phyloP scores from a whole-genome alignment of 2,888 invertebrate species.

The Oxyteleia sp. region DNA sequence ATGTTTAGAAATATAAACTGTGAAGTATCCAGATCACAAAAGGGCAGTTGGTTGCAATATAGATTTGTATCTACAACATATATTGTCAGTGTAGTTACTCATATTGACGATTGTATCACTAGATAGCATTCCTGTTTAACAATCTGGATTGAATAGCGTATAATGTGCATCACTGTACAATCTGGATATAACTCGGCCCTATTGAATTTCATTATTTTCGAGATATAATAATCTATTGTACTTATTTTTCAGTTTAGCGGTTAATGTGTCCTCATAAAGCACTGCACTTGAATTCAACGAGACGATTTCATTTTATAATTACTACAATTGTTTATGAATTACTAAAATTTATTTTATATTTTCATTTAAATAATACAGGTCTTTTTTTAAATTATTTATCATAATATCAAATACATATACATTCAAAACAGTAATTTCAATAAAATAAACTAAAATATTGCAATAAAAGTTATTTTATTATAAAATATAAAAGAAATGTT shows the following conservation, averaged over 20 bases:
- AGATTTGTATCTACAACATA: constrained; percentile 39
- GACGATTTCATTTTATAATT: too few species aligned
- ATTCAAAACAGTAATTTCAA: too few species aligned
- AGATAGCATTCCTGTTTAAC: constrained; percentile 35
- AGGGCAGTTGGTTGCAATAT: constrained; percentile 36
- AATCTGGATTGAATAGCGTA: constrained; percentile 47
- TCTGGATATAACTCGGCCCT: constrained; percentile 10
- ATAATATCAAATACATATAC: too few species aligned
- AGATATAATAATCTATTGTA: constrained; percentile 7
- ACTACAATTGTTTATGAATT: too few species aligned
- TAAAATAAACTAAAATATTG: too few species aligned
- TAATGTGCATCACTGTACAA: constrained; percentile 40
- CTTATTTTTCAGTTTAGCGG: background rate
- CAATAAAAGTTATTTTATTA: too few species aligned
- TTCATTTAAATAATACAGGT: too few species aligned
- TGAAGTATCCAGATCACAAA: constrained; percentile 34
- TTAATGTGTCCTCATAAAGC: background rate
- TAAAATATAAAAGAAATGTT: too few species aligned
- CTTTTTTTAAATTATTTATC: too few species aligned
- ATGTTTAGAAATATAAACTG: constrained; percentile 19
- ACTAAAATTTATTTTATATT: too few species aligned
- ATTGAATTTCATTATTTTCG: constrained; percentile 31
- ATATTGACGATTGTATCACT: constrained; percentile 47
- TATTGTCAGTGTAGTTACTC: constrained; percentile 47
- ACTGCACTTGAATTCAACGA: background rate